A percentile compares a stretch with the other conserved stretches of the same genome.
These are phyloP conservation scores for Pseudomugil tenellus DNA, from an alignment of 2,797 vertebrate genomes.

Conservation along the genomic window DNA sequence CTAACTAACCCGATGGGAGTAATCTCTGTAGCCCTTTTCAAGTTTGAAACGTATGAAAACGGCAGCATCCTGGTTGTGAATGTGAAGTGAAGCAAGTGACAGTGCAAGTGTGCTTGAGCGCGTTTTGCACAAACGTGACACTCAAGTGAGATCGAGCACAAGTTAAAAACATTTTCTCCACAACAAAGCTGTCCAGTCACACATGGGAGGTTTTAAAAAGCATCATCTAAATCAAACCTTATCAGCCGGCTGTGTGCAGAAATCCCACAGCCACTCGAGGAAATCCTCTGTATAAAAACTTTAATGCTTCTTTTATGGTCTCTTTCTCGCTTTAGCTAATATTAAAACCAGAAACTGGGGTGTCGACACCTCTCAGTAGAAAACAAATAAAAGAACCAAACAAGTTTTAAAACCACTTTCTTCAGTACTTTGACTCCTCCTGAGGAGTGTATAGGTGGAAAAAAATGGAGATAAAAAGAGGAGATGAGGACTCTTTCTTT, in stretches of 20 bases:
- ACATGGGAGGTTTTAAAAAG: constrained; percentile 60
- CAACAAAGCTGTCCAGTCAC: constrained; percentile 65
- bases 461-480: constrained; percentile 44
- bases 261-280: constrained; percentile 65
- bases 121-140: constrained; percentile 46
- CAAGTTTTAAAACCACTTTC: constrained; percentile 72
- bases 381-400: constrained; percentile 78
- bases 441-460: constrained; percentile 63
- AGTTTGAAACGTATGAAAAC: constrained; percentile 50
- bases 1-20: constrained; percentile 43
- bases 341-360: constrained; percentile 76
- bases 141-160: constrained; percentile 56
- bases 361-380: constrained; percentile 79
- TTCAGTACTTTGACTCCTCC: constrained; percentile 68
- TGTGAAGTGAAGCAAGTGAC: constrained; percentile 63
- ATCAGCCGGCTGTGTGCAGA: constrained; percentile 61
- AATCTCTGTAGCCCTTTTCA: constrained; percentile 74
- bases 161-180: constrained; percentile 69
- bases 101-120: constrained; percentile 69
- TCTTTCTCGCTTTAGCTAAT: constrained; percentile 63
- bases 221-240: constrained; percentile 67
- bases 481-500: constrained; percentile 42
- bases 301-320: constrained; percentile 49
- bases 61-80: constrained; percentile 39
- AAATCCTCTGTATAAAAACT: constrained; percentile 77